A percentile compares a stretch with the other conserved stretches of the same genome.
phyloP scores from a whole-genome alignment of 2,113 vertebrate genomes.

The Burhinus oedicnemus region DNA sequence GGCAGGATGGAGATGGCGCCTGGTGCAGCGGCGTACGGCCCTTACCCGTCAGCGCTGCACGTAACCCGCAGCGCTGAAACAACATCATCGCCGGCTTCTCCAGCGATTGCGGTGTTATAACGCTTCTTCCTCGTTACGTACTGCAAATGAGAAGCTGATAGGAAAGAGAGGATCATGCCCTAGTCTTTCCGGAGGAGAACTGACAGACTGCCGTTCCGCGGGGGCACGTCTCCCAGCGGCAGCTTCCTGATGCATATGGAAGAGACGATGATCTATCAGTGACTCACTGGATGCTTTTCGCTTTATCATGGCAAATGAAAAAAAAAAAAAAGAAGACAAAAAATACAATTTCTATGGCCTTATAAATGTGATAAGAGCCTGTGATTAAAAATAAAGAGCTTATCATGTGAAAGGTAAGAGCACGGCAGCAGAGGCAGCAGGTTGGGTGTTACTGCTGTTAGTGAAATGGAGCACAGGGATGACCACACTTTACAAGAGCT shows the following conservation, averaged over 20 bases:
- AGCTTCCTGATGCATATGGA: constrained; percentile 2
- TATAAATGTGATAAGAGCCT: neutral
- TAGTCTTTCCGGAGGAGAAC: neutral
- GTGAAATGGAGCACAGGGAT: constrained; percentile 10
- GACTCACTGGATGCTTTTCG: constrained; percentile 41
- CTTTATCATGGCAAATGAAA: neutral
- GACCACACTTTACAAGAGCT: constrained; percentile 3
- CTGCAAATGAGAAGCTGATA: neutral
- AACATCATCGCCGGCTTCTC: neutral
- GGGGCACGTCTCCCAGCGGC: neutral
- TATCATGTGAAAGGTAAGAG: neutral
- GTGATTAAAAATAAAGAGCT: constrained; percentile 37
- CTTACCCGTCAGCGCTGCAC: neutral
- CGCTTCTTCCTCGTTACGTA: neutral
- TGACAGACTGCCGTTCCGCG: neutral
- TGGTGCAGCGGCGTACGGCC: neutral
- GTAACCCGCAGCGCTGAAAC: neutral
- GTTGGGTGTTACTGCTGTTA: constrained; percentile 35
- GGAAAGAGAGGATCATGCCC: neutral
- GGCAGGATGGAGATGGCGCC: neutral
- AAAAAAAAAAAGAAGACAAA: neutral
- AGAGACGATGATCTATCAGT: neutral
- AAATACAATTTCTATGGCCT: neutral
- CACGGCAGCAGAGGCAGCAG: neutral
- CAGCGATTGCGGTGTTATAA: neutral